Conservation (phyloP, 2,888 invertebrate genomes). For the Pseudanteris insignis region DNA sequence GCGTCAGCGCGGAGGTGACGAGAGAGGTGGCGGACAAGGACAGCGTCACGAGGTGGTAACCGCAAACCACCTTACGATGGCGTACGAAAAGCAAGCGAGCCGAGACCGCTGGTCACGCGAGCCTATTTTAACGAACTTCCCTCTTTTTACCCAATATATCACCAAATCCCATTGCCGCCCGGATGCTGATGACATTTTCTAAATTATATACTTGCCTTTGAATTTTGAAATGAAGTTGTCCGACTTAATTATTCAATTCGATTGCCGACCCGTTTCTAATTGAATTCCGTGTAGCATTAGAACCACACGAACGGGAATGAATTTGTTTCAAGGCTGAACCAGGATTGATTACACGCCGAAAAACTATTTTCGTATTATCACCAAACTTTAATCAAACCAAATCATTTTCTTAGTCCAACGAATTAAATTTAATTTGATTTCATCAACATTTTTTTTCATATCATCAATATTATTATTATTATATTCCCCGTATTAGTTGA, state of each 20-base stretch:
- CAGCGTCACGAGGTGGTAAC: slow-evolving; percentile 40
- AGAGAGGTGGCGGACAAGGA: slow-evolving; percentile 24
- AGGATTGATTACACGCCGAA: no score
- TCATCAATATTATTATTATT: no score
- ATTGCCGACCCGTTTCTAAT: no score
- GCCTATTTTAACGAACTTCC: slow-evolving; percentile 47
- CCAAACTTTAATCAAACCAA: no score
- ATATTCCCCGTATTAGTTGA: no score
- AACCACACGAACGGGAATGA: no score
- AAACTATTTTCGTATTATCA: no score
- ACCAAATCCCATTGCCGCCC: slow-evolving; percentile 25
- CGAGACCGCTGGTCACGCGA: slow-evolving; percentile 63
- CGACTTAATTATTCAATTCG: slow-evolving; percentile 17
- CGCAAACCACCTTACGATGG: slow-evolving; percentile 42
- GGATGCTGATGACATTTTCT: slow-evolving; percentile 28
- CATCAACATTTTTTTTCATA: no score
- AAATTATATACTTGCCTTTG: slow-evolving; percentile 22
- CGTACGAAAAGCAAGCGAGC: slow-evolving; percentile 51
- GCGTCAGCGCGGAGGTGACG: slow-evolving; percentile 27
- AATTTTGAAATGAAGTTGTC: slow-evolving; percentile 23
- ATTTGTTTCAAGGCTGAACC: no score
- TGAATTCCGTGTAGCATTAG: no score
- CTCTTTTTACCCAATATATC: slow-evolving; percentile 25
- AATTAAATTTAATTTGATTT: no score
- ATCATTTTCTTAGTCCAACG: no score